phyloP scores from a whole-genome alignment of 2,888 invertebrate species.

The Dugesia japonica region DNA sequence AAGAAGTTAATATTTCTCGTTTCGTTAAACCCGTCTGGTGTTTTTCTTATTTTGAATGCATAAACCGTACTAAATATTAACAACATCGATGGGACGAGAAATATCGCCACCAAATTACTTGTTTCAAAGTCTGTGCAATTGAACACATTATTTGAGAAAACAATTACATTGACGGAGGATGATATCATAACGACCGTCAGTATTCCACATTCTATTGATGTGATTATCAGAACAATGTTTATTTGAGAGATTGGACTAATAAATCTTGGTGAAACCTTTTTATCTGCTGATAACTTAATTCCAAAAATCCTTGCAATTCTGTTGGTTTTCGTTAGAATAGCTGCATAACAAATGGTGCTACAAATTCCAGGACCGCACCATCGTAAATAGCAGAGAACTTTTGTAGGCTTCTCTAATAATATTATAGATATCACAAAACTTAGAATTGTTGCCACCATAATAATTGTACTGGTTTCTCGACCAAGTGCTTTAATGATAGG shows the following conservation, averaged over 20 bases:
- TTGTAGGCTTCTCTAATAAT: constrained; percentile 39
- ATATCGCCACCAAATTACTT: constrained; percentile 14
- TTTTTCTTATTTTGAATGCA: constrained; percentile 41
- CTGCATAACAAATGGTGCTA: constrained; percentile 41
- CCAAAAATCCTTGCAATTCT: constrained; percentile 42
- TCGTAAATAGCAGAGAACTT: constrained; percentile 38
- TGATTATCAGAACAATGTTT: constrained; percentile 25
- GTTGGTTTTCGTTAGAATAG: constrained; percentile 41
- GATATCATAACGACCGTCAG: constrained; percentile 29
- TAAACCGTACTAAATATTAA: constrained; percentile 39
- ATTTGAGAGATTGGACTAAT: constrained; percentile 34
- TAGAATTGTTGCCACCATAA: constrained; percentile 39
- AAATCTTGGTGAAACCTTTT: constrained; percentile 25
- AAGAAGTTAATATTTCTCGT: constrained; percentile 40
- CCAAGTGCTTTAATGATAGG: constrained; percentile 42
- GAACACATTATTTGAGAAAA: neutral
- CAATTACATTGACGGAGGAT: neutral
- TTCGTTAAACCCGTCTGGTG: constrained; percentile 43
- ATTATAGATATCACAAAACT: constrained; percentile 39
- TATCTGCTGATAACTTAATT: constrained; percentile 34
- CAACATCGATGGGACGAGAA: constrained; percentile 36
- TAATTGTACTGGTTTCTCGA: constrained; percentile 40
- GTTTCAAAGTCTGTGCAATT: neutral
- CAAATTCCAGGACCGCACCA: constrained; percentile 41
- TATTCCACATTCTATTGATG: neutral